Percentiles rank a stretch among this genome's conserved stretches.
Conservation (phyloP, 30 jellyfish, hydroid and myxozoan genomes). For the Chironex yamaguchii region DNA sequence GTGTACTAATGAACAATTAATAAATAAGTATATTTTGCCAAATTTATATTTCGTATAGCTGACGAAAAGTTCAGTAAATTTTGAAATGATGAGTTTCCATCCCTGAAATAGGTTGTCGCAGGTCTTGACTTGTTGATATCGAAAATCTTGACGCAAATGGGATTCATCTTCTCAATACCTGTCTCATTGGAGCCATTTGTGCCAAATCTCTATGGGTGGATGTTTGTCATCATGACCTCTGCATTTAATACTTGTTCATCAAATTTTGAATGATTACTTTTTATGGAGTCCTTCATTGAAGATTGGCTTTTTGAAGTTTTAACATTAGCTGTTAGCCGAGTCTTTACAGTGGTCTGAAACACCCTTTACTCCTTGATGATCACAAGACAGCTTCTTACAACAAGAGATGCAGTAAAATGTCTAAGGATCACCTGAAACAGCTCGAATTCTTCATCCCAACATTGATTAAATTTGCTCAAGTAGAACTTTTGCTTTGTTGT, state of each 20-base stretch:
- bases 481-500: no score
- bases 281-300: constrained; percentile 3
- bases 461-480: no score
- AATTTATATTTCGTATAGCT: no score
- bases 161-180: constrained; percentile 77
- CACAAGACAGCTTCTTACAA: constrained; percentile 55
- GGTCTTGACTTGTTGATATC: constrained; percentile 60
- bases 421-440: constrained; percentile 38
- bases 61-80: no score
- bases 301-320: constrained; percentile 18
- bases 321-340: constrained; percentile 33
- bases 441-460: no score
- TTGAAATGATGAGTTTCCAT: no score
- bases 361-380: constrained; percentile 79
- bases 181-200: constrained; percentile 87
- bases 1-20: no score
- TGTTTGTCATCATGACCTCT: constrained; percentile 71
- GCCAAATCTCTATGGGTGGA: constrained; percentile 64
- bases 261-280: constrained; percentile 1
- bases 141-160: constrained; percentile 58
- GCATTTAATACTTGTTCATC: constrained; percentile 45
- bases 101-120: constrained; percentile 51
- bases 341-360: constrained; percentile 54
- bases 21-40: no score
- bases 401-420: constrained; percentile 71